Conservation (phyloP, 2,797 vertebrate genomes). For the Sebastes itinus region DNA sequence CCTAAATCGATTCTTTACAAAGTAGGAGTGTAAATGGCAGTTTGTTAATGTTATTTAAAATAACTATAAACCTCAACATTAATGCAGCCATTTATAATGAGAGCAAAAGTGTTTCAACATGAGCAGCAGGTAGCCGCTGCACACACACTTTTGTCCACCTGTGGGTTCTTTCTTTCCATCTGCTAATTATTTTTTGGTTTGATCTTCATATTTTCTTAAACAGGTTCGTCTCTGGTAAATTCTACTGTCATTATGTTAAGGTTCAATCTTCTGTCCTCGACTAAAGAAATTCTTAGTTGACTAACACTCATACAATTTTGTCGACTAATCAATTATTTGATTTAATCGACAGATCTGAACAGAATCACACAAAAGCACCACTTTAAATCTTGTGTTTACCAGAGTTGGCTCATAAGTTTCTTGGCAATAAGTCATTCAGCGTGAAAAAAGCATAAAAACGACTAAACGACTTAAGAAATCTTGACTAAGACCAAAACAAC, state of each 20-base stretch:
- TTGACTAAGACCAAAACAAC: too few species aligned
- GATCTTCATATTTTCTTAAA: conserved; percentile 14
- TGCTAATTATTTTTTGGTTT: background rate
- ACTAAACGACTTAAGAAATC: too few species aligned
- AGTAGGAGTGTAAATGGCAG: background rate
- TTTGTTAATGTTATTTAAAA: background rate
- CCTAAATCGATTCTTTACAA: background rate
- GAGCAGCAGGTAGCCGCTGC: background rate
- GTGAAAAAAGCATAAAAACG: too few species aligned
- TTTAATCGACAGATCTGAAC: too few species aligned
- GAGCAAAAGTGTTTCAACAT: background rate
- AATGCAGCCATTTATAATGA: background rate
- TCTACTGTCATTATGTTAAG: conserved; percentile 1
- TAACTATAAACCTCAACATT: background rate
- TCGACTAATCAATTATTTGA: too few species aligned
- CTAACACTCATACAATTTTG: too few species aligned
- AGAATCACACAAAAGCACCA: too few species aligned
- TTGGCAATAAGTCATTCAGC: too few species aligned
- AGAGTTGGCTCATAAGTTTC: too few species aligned
- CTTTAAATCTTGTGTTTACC: too few species aligned
- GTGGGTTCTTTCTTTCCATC: background rate
- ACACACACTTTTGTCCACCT: background rate
- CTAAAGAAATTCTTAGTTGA: too few species aligned
- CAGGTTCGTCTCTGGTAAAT: background rate
- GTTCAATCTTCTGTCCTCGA: too few species aligned